phyloP scores from a whole-genome alignment of 2,888 invertebrate species.

The Mechanitis messenoides region DNA sequence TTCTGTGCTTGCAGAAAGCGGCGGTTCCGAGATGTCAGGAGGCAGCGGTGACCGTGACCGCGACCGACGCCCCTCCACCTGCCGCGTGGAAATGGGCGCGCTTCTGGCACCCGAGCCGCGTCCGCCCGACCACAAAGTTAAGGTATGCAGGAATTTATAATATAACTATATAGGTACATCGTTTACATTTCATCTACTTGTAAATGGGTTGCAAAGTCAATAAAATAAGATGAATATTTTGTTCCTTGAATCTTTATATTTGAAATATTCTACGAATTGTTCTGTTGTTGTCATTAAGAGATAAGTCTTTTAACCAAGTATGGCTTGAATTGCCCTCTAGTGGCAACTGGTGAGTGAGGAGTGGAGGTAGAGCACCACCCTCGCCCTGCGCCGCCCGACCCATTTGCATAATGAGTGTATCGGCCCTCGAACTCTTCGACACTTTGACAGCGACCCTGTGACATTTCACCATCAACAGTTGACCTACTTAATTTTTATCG shows the following conservation, averaged over 20 bases:
- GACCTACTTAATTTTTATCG: conserved; percentile 52
- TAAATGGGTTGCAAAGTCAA: too few species aligned
- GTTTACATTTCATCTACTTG: neutral
- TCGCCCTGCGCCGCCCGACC: conserved; percentile 48
- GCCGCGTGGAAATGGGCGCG: conserved; percentile 79
- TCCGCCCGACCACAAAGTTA: conserved; percentile 83
- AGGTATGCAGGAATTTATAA: conserved; percentile 67
- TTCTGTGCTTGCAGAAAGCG: conserved; percentile 57
- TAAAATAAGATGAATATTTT: too few species aligned
- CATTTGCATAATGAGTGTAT: conserved; percentile 61
- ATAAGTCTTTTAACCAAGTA: neutral
- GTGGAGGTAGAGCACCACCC: conserved; percentile 17
- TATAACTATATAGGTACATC: neutral
- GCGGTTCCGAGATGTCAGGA: conserved; percentile 63
- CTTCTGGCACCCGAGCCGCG: conserved; percentile 81
- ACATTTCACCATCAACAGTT: conserved; percentile 35
- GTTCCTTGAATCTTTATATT: too few species aligned
- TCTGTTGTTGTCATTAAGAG: too few species aligned
- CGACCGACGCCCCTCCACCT: conserved; percentile 61
- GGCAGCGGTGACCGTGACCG: conserved; percentile 47
- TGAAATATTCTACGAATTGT: too few species aligned
- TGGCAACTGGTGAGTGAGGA: conserved; percentile 7
- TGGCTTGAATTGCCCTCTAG: conserved; percentile 3
- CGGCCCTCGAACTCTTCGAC: conserved; percentile 33
- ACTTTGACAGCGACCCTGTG: conserved; percentile 30